phyloP scores from a whole-genome alignment of 2,888 invertebrate genomes.

The Phania funesta region DNA sequence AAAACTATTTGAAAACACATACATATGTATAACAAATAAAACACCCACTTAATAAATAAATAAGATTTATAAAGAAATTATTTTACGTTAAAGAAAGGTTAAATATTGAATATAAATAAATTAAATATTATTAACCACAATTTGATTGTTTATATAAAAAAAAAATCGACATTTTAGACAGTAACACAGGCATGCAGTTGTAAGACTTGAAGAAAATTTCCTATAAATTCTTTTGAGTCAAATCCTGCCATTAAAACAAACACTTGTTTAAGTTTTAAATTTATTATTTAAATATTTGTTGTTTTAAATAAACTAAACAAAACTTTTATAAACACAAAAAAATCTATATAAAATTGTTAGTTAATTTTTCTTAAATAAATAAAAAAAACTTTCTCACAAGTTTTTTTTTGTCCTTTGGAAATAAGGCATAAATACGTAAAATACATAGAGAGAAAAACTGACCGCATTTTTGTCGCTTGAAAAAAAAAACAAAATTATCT shows the following conservation, averaged over 20 bases:
- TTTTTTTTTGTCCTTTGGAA: conserved; percentile 41
- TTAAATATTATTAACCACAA: conserved; percentile 45
- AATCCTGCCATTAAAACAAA: conserved; percentile 60
- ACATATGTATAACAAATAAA: neutral
- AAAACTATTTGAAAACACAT: conserved; percentile 28
- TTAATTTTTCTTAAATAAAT: conserved; percentile 25
- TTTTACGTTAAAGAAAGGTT: conserved; percentile 15
- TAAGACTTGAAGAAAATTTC: neutral
- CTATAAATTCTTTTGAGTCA: neutral
- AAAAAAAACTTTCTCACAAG: conserved; percentile 9
- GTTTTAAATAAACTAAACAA: conserved; percentile 11
- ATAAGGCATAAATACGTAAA: conserved; percentile 3
- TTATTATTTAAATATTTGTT: conserved; percentile 42
- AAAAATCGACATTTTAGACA: neutral
- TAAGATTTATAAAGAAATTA: conserved; percentile 36
- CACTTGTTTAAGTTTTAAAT: conserved; percentile 55
- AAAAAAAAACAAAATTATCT: neutral
- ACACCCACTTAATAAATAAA: conserved; percentile 23
- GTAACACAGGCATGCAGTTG: conserved; percentile 56
- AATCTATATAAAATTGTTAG: conserved; percentile 47
- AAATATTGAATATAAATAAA: conserved; percentile 19
- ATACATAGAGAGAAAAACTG: neutral
- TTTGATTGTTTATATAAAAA: conserved; percentile 13
- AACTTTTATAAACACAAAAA: conserved; percentile 37
- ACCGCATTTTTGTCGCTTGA: neutral